phyloP scores from a whole-genome alignment of 1,140 invertebrate species.

The Sitophilus oryzae region DNA sequence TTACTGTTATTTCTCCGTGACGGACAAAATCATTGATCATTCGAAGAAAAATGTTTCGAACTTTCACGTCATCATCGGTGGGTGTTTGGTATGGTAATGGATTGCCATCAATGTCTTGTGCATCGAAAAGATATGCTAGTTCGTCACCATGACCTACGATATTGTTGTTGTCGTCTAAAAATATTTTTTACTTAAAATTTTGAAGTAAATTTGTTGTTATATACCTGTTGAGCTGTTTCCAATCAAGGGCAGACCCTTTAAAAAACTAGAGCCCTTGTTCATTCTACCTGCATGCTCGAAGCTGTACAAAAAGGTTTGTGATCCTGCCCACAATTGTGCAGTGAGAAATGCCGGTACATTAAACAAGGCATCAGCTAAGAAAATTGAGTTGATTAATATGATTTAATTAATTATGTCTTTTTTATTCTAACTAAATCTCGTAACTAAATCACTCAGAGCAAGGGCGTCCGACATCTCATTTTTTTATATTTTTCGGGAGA shows the following conservation, averaged over 20 bases:
- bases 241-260: slow-evolving; percentile 54
- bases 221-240: slow-evolving; percentile 29
- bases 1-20: slow-evolving; percentile 40
- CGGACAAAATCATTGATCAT: slow-evolving; percentile 62
- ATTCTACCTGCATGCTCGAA: slow-evolving; percentile 63
- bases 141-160: slow-evolving; percentile 60
- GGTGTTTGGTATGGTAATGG: slow-evolving; percentile 42
- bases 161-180: slow-evolving; percentile 32
- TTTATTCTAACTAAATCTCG: too few species aligned
- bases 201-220: not conserved
- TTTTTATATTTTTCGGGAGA: too few species aligned
- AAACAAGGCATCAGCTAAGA: slow-evolving; percentile 59
- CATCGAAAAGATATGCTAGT: slow-evolving; percentile 61
- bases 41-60: slow-evolving; percentile 56
- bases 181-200: not conserved
- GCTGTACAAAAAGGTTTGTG: slow-evolving; percentile 61
- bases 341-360: slow-evolving; percentile 67
- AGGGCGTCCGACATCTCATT: too few species aligned
- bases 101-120: slow-evolving; percentile 53
- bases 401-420: too few species aligned
- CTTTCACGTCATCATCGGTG: slow-evolving; percentile 51
- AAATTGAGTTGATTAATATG: too few species aligned
- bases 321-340: slow-evolving; percentile 55
- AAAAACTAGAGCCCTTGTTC: slow-evolving; percentile 54
- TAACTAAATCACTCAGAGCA: too few species aligned